Conservation (phyloP, 2,113 vertebrate genomes). For the Noturus placidus region DNA sequence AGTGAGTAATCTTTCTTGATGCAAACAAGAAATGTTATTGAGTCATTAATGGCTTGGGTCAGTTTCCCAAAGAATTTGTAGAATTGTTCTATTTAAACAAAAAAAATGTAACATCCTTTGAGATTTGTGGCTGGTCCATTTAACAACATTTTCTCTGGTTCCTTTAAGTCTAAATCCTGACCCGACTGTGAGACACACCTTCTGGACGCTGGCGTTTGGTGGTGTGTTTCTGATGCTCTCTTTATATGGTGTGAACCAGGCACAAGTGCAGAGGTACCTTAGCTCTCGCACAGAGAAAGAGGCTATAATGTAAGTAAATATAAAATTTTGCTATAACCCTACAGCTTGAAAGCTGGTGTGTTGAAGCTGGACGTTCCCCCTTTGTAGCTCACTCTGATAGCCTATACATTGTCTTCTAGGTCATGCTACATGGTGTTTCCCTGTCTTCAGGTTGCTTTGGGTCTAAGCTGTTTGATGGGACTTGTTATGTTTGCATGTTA, state of each 20-base stretch:
- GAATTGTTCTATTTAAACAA: background rate
- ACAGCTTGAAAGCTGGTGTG: background rate
- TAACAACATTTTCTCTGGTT: background rate
- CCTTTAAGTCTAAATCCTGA: conserved; percentile 81
- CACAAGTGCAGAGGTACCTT: conserved; percentile 93
- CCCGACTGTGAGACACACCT: conserved; percentile 86
- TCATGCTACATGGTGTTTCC: conserved; percentile 94
- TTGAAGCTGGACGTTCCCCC: background rate
- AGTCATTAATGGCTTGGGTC: background rate
- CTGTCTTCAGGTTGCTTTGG: conserved; percentile 84
- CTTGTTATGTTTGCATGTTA: conserved; percentile 90
- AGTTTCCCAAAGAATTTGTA: background rate
- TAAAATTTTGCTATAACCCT: background rate
- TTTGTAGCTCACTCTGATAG: background rate
- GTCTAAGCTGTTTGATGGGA: conserved; percentile 85
- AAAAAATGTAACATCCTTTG: background rate
- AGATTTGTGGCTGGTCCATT: background rate
- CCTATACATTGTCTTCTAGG: conserved; percentile 63
- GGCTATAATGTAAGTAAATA: conserved; percentile 78
- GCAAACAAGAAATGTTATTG: background rate
- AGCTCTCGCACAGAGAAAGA: conserved; percentile 85
- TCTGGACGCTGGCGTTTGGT: conserved; percentile 88
- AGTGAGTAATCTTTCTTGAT: conserved; percentile 66
- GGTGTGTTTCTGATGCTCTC: conserved; percentile 94
- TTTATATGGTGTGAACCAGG: conserved; percentile 92